phyloP scores from a whole-genome alignment of 2,113 vertebrate genomes.

The Coturnix japonica region DNA sequence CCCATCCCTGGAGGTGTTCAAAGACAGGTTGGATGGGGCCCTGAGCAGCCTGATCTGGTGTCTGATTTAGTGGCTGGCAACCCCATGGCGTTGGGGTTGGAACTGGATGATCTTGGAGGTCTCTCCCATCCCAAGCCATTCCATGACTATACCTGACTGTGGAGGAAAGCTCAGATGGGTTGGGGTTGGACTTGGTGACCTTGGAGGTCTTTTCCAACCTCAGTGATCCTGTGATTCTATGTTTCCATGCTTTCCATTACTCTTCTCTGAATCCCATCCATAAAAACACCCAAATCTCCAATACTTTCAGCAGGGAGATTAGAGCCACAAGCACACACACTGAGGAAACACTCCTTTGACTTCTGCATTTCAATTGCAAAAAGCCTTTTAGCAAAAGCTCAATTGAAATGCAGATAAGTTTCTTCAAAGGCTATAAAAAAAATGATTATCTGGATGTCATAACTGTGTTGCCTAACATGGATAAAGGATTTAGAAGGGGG shows the following conservation, averaged over 20 bases:
- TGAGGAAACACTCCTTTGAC: neutral
- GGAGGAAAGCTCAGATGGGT: neutral
- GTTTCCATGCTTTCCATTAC: neutral
- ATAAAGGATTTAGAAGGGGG: constrained; percentile 39
- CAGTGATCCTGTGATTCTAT: too few relatives aligned
- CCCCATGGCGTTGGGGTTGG: too few relatives aligned
- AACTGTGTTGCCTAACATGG: constrained; percentile 44
- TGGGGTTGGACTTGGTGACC: too few relatives aligned
- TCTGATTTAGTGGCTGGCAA: too few relatives aligned
- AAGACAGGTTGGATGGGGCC: too few relatives aligned
- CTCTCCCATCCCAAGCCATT: neutral
- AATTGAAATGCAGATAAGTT: constrained; percentile 48
- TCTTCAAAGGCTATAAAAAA: constrained; percentile 44
- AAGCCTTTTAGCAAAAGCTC: constrained; percentile 16
- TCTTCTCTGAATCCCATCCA: neutral
- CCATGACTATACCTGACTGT: neutral
- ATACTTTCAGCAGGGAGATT: neutral
- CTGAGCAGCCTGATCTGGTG: too few relatives aligned
- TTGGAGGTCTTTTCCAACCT: too few relatives aligned
- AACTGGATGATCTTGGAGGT: too few relatives aligned
- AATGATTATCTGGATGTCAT: constrained; percentile 5
- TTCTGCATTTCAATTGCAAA: constrained; percentile 48
- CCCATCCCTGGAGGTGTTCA: too few relatives aligned
- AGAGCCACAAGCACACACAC: neutral
- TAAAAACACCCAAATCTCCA: neutral